Conservation (phyloP, 2,797 vertebrate species). For the Percopsis omiscomaycus region DNA sequence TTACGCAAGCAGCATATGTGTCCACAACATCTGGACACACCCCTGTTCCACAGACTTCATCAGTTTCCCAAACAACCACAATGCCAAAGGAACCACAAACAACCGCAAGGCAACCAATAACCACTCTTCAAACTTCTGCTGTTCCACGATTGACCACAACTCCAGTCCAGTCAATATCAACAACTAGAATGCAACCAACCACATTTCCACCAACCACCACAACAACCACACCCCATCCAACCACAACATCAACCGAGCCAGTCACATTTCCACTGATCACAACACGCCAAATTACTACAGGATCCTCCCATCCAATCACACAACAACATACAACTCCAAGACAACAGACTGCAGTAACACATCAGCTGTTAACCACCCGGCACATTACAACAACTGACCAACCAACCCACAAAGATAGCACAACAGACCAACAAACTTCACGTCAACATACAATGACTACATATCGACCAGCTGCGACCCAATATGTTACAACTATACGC, state of each 20-base stretch:
- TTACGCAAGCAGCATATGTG: background rate
- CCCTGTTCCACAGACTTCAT: background rate
- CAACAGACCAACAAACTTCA: background rate
- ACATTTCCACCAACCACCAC: background rate
- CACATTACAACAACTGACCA: background rate
- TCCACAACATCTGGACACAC: background rate
- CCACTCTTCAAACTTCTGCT: background rate
- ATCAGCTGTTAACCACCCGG: background rate
- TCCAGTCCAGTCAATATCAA: background rate
- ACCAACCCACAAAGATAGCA: background rate
- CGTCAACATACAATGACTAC: background rate
- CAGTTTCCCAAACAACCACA: slow-evolving; percentile 1
- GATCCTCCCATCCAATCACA: background rate
- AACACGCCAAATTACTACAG: background rate
- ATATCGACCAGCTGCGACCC: background rate
- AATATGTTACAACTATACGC: background rate
- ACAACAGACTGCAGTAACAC: background rate
- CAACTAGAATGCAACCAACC: background rate
- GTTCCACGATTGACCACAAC: background rate
- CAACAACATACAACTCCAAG: background rate
- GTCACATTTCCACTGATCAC: background rate
- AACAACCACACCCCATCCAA: background rate
- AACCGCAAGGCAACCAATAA: background rate
- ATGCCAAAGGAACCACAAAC: background rate
- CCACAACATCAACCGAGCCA: background rate